phyloP scores from a whole-genome alignment of 2,113 vertebrate genomes.

The Laterallus jamaicensis region DNA sequence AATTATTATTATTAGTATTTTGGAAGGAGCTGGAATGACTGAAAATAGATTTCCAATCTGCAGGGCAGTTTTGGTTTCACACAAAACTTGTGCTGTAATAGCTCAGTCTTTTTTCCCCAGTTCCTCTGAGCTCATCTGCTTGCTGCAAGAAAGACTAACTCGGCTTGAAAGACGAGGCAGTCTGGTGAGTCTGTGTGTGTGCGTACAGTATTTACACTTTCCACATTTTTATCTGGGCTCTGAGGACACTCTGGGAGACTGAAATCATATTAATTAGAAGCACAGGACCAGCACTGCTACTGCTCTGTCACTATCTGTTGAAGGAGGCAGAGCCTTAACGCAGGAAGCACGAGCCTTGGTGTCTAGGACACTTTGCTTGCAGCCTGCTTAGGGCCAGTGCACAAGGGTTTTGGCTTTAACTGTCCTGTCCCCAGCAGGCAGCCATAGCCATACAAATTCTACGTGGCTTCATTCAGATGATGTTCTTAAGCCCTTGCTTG shows the following conservation, averaged over 20 bases:
- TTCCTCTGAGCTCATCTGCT: constrained; percentile 37
- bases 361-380: background rate
- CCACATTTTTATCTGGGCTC: constrained; percentile 41
- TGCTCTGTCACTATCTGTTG: background rate
- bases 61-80: constrained; percentile 50
- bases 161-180: constrained; percentile 3
- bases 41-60: constrained; percentile 65
- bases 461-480: background rate
- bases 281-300: background rate
- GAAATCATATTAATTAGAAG: constrained; percentile 54
- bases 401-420: constrained; percentile 7
- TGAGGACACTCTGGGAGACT: background rate
- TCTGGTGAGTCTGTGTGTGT: constrained; percentile 27
- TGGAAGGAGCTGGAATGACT: constrained; percentile 42
- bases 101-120: background rate
- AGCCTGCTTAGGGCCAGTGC: background rate
- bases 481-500: background rate
- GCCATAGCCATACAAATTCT: background rate
- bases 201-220: constrained; percentile 59
- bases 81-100: constrained; percentile 45
- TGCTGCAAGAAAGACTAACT: constrained; percentile 54
- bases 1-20: constrained; percentile 63
- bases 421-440: background rate
- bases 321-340: background rate
- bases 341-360: background rate